Evolutionary conservation across 2,888 invertebrate genomes (phyloP).

Genomic region (Synergus itoensis): DNA sequence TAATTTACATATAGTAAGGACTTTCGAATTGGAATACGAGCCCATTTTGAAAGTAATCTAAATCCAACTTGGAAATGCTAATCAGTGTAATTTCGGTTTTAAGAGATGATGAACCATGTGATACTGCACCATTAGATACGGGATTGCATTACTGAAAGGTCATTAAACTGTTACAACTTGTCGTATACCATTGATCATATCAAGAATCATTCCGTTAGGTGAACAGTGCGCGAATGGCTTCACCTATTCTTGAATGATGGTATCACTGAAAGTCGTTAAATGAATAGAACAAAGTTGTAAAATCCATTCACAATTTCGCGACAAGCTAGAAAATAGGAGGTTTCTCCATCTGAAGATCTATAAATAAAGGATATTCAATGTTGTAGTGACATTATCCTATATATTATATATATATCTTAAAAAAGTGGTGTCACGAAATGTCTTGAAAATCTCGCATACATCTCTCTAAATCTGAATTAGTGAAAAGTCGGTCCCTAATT

Average conservation of each 20-base stretch:
- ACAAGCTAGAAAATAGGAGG: neutral
- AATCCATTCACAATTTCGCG: neutral
- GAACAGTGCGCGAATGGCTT: neutral
- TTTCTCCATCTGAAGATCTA: neutral
- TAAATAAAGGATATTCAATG: neutral
- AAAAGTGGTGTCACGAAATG: no score
- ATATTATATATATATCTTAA: no score
- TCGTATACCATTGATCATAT: conserved; percentile 7
- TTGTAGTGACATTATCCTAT: no score
- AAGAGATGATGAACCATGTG: conserved; percentile 14
- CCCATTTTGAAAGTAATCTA: no score
- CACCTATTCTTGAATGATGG: neutral
- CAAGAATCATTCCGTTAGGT: conserved; percentile 1
- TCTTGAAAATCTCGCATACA: no score
- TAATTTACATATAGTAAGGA: no score
- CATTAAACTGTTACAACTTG: conserved; percentile 12
- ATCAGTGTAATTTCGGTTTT: conserved; percentile 16
- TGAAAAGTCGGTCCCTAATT: no score
- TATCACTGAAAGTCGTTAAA: neutral
- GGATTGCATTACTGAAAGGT: conserved; percentile 15
- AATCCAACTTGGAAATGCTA: neutral
- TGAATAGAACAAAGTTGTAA: neutral
- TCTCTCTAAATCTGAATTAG: no score
- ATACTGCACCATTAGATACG: neutral
- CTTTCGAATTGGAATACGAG: no score